Percentiles rank a stretch among this genome's conserved stretches.
These are phyloP conservation scores for Halictus quadricinctus DNA, from an alignment of 2,888 invertebrate genomes.

Conservation along the genomic window DNA sequence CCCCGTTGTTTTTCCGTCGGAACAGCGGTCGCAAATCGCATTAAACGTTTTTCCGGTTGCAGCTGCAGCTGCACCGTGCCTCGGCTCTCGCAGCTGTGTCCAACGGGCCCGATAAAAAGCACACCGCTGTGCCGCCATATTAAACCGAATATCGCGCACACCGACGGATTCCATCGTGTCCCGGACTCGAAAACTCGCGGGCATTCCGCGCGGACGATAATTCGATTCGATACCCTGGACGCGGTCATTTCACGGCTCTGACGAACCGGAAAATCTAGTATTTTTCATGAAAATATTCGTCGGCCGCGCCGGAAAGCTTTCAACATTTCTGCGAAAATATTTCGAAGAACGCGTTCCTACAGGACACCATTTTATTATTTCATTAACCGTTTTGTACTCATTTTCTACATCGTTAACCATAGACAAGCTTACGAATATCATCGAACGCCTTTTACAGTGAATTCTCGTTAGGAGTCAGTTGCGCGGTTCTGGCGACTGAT, in stretches of 20 bases:
- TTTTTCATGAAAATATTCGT: background rate
- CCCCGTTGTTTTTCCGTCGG: conserved; percentile 12
- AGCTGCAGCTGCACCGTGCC: conserved; percentile 31
- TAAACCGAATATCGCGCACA: conserved; percentile 45
- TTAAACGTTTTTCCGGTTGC: conserved; percentile 50
- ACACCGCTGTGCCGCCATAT: conserved; percentile 40
- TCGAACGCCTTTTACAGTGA: no score
- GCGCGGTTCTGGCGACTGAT: no score
- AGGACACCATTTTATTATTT: background rate
- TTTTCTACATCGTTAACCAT: background rate
- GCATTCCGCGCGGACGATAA: conserved; percentile 4
- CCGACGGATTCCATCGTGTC: conserved; percentile 14
- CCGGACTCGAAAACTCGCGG: conserved; percentile 22
- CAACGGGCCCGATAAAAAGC: conserved; percentile 60
- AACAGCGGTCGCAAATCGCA: conserved; percentile 44
- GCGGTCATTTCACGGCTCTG: background rate
- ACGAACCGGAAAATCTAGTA: background rate
- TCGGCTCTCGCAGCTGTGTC: conserved; percentile 49
- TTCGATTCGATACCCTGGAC: background rate
- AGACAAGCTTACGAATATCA: background rate
- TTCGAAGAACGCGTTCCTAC: background rate
- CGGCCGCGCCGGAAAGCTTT: background rate
- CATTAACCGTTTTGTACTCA: background rate
- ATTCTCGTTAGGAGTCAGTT: no score
- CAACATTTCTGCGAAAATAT: background rate